phyloP scores from a whole-genome alignment of 2,797 vertebrate genomes.

The Amniataba percoides region DNA sequence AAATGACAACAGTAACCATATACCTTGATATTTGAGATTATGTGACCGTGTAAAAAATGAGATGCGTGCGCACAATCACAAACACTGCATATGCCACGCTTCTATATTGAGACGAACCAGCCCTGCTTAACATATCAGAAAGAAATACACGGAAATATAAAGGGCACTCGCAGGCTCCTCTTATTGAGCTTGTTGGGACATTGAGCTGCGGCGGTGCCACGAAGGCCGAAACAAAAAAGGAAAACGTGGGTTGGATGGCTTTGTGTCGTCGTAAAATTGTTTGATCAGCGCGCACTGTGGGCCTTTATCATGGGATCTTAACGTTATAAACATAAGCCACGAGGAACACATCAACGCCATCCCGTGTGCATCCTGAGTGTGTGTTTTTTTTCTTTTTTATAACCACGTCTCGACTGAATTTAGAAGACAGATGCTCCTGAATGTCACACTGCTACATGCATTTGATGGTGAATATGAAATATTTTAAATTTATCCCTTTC shows the following conservation, averaged over 20 bases:
- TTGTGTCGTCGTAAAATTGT: conserved; percentile 12
- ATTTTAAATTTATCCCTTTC: not conserved
- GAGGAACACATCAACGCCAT: not conserved
- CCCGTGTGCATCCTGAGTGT: not conserved
- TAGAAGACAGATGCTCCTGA: not conserved
- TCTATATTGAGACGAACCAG: conserved; percentile 50
- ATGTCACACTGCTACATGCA: not conserved
- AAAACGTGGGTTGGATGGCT: not conserved
- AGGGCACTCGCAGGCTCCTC: conserved; percentile 45
- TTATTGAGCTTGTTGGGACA: conserved; percentile 44
- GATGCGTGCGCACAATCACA: conserved; percentile 5
- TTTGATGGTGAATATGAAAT: not conserved
- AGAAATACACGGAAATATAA: conserved; percentile 32
- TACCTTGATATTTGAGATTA: conserved; percentile 51
- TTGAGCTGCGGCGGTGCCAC: not conserved
- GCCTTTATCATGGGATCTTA: not conserved
- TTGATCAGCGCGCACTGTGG: not conserved
- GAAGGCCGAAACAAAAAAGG: conserved; percentile 45
- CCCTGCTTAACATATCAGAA: conserved; percentile 28
- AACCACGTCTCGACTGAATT: not conserved
- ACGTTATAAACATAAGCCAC: not conserved
- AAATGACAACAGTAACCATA: conserved; percentile 21
- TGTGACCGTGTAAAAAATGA: conserved; percentile 25
- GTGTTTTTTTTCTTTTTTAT: not conserved
- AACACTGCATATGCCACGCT: conserved; percentile 11